Conservation (phyloP, 2,888 invertebrate genomes). For the Tipula confusa region DNA sequence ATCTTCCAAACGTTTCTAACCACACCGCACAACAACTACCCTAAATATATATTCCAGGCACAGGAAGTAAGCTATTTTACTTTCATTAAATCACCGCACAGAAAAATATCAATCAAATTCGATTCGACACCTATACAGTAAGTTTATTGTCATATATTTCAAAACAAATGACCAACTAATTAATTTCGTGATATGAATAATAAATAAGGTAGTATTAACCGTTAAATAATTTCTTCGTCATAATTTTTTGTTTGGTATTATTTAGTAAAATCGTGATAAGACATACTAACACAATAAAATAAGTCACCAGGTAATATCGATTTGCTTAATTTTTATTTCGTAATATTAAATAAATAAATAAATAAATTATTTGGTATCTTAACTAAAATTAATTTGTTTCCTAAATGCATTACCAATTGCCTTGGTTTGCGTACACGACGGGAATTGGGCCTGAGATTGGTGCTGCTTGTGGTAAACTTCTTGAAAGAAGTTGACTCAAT, state of each 20-base stretch:
- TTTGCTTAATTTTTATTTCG: neutral
- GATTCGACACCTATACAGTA: neutral
- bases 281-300: neutral
- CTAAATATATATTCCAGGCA: too few relatives aligned
- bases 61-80: too few relatives aligned
- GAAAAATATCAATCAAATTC: neutral
- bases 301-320: neutral
- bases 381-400: slow-evolving; percentile 3
- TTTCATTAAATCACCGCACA: too few relatives aligned
- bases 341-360: slow-evolving; percentile 28
- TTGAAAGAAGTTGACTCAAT: slow-evolving; percentile 54
- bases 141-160: slow-evolving; percentile 6
- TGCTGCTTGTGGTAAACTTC: slow-evolving; percentile 46
- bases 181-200: neutral
- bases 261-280: neutral
- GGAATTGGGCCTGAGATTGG: slow-evolving; percentile 48
- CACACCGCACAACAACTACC: too few relatives aligned
- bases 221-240: neutral
- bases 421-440: slow-evolving; percentile 47
- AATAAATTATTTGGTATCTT: neutral
- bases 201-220: neutral
- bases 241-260: neutral
- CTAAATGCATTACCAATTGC: slow-evolving; percentile 42
- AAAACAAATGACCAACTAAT: neutral
- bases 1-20: too few relatives aligned